Evolutionary conservation across 2,113 vertebrate species (phyloP).

Genomic region (Lamprotornis superbus): DNA sequence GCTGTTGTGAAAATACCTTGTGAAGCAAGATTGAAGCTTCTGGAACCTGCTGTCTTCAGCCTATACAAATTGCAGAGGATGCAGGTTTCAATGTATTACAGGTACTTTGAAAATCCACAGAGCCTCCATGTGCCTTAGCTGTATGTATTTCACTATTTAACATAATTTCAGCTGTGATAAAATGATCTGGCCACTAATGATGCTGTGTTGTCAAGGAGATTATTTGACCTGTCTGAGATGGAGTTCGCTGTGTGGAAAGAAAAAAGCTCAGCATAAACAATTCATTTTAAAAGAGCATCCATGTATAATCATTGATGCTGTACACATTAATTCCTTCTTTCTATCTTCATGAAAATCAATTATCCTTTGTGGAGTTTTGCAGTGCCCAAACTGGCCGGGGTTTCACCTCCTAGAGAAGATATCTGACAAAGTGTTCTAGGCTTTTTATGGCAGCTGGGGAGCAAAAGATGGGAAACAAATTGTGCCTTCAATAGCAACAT

Average conservation of each 20-base stretch:
- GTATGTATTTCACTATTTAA: not conserved
- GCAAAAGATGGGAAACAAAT: not conserved
- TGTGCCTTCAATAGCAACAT: not conserved
- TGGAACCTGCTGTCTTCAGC: not conserved
- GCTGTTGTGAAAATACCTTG: not conserved
- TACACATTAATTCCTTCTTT: not conserved
- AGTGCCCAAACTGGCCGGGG: not conserved
- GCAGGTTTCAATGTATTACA: not conserved
- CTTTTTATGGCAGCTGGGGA: not conserved
- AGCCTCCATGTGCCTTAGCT: not conserved
- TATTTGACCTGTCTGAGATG: not conserved
- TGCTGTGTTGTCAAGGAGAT: constrained; percentile 25
- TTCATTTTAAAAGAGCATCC: not conserved
- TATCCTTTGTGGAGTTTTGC: not conserved
- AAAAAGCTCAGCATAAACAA: not conserved
- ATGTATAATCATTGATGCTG: not conserved
- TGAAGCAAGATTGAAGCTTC: not conserved
- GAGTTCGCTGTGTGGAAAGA: not conserved
- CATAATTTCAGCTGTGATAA: not conserved
- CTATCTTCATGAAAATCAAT: not conserved
- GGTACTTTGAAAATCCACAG: not conserved
- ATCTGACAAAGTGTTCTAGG: not conserved
- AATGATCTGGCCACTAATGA: not conserved
- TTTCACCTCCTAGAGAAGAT: not conserved
- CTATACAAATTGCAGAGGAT: not conserved